Evolutionary conservation across 2,888 invertebrate genomes (phyloP).

Genomic region (Platycheirus rosarum): DNA sequence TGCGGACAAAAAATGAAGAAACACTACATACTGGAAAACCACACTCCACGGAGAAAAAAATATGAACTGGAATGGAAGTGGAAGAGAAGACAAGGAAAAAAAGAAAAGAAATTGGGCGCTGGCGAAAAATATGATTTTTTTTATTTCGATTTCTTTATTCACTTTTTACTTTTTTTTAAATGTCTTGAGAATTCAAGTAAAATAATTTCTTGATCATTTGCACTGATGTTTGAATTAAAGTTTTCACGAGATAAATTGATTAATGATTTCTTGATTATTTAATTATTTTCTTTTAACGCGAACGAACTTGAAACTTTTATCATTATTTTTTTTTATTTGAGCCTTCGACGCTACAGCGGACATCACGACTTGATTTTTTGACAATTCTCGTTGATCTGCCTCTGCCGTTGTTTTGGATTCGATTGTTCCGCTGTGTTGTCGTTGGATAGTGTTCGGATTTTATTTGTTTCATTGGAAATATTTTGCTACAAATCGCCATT

Average conservation of each 20-base stretch:
- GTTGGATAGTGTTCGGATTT: constrained; percentile 7
- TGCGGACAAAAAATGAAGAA: neutral
- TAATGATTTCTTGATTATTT: neutral
- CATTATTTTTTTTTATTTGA: neutral
- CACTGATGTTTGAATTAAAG: constrained; percentile 7
- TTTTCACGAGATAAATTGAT: constrained; percentile 10
- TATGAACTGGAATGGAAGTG: constrained; percentile 11
- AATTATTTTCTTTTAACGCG: neutral
- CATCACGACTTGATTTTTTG: constrained; percentile 67
- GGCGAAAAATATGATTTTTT: constrained; percentile 53
- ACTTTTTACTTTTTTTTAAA: constrained; percentile 11
- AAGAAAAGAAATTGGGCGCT: constrained; percentile 70
- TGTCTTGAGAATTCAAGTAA: neutral
- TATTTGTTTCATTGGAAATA: no score
- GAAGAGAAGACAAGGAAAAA: constrained; percentile 14
- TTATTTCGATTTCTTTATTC: constrained; percentile 30
- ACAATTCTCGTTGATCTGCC: constrained; percentile 63
- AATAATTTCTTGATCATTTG: neutral
- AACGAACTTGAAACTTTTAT: neutral
- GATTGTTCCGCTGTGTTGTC: constrained; percentile 43
- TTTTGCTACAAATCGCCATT: constrained; percentile 52
- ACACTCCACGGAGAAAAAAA: constrained; percentile 17
- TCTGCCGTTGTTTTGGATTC: constrained; percentile 18
- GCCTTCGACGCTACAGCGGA: constrained; percentile 46
- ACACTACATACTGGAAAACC: constrained; percentile 16